Evolutionary conservation across 2,888 invertebrate species (phyloP).

Genomic region (Hedychridium roseum): DNA sequence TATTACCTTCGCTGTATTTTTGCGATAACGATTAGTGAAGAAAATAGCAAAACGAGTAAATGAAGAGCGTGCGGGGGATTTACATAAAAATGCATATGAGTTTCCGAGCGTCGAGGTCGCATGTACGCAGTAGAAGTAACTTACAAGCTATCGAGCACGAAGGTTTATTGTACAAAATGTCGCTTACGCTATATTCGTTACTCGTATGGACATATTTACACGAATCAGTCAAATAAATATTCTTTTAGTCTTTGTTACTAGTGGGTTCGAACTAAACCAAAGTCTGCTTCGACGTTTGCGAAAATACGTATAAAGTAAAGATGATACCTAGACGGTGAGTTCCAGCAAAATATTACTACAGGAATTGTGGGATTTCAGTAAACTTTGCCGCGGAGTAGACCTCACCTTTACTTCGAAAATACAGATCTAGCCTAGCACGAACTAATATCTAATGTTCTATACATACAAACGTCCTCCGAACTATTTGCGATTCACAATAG

Average conservation of each 20-base stretch:
- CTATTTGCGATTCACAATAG: conserved; percentile 8
- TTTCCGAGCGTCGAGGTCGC: conserved; percentile 28
- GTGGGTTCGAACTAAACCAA: background rate
- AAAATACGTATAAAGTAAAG: too few relatives aligned
- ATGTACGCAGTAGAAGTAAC: conserved; percentile 23
- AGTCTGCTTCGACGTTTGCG: too few relatives aligned
- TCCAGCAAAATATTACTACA: conserved; percentile 22
- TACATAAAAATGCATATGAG: conserved; percentile 7
- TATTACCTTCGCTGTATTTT: too few relatives aligned
- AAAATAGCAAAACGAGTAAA: conserved; percentile 2
- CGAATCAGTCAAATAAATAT: conserved; percentile 56
- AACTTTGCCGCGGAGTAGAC: background rate
- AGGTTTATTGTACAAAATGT: conserved; percentile 44
- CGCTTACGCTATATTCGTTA: conserved; percentile 31
- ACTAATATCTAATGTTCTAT: conserved; percentile 10
- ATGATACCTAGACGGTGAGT: conserved; percentile 2
- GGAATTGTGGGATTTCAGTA: background rate
- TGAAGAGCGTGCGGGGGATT: conserved; percentile 15
- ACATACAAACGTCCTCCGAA: conserved; percentile 10
- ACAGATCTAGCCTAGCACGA: conserved; percentile 10
- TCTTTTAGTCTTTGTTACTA: conserved; percentile 25
- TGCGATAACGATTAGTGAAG: conserved; percentile 1
- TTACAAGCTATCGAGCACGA: conserved; percentile 32
- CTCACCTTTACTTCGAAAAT: background rate
- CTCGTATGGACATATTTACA: conserved; percentile 54